phyloP scores from a whole-genome alignment of 2,797 vertebrate genomes.

The Neosalanx taihuensis region DNA sequence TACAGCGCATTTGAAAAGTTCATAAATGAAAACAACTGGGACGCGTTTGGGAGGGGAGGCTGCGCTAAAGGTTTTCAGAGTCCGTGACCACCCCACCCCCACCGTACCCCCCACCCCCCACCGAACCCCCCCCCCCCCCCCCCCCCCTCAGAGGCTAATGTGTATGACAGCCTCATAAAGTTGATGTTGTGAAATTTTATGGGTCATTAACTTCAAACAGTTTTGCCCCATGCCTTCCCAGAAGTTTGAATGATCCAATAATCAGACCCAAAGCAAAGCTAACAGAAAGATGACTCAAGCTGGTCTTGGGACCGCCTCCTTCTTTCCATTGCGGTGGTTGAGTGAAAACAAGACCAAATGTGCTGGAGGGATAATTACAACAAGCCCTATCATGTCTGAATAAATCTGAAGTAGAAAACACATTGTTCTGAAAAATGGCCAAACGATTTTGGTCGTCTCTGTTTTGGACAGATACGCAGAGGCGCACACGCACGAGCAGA shows the following conservation, averaged over 20 bases:
- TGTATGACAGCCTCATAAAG: conserved; percentile 53
- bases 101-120: conserved; percentile 29
- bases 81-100: conserved; percentile 10
- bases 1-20: conserved; percentile 33
- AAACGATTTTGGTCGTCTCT: conserved; percentile 40
- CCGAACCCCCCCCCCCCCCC: conserved; percentile 34
- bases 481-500: not conserved
- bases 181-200: conserved; percentile 66
- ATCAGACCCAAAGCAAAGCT: conserved; percentile 61
- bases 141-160: conserved; percentile 33
- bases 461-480: not conserved
- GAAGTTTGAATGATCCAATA: conserved; percentile 58
- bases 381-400: conserved; percentile 67
- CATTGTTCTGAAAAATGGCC: conserved; percentile 55
- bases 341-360: conserved; percentile 71
- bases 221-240: conserved; percentile 57
- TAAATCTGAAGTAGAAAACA: conserved; percentile 62
- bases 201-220: conserved; percentile 59
- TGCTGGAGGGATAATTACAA: conserved; percentile 70
- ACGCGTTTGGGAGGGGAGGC: conserved; percentile 13
- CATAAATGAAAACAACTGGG: conserved; percentile 36
- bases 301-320: conserved; percentile 66
- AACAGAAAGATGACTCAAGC: conserved; percentile 66
- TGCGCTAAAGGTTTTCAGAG: conserved; percentile 44
- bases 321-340: conserved; percentile 69